A percentile compares a stretch with the other conserved stretches of the same genome.
These are phyloP conservation scores for Cebidichthys violaceus DNA, from an alignment of 2,113 vertebrate genomes.

Conservation along the genomic window DNA sequence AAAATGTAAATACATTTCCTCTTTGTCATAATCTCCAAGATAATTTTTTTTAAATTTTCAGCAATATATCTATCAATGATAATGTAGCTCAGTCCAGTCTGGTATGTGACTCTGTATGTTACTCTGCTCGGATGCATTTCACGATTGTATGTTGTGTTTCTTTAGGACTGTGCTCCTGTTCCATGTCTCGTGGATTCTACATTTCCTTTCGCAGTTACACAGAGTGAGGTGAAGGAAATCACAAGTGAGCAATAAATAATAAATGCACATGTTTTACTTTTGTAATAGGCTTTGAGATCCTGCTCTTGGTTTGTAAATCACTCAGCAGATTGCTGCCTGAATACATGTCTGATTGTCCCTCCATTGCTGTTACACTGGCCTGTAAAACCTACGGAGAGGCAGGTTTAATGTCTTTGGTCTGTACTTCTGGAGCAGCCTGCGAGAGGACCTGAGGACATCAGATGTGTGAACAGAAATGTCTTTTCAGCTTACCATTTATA, in stretches of 20 bases:
- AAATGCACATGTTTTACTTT: conserved; percentile 23
- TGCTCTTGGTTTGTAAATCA: conserved; percentile 21
- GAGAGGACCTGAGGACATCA: conserved; percentile 36
- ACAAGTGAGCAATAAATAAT: conserved; percentile 26
- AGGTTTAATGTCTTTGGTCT: conserved; percentile 30
- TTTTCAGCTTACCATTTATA: neutral
- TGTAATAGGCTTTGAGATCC: conserved; percentile 1
- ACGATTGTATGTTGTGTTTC: neutral
- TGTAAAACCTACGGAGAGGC: conserved; percentile 22
- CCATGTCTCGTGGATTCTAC: conserved; percentile 19
- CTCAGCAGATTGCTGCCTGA: conserved; percentile 1
- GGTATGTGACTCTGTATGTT: neutral
- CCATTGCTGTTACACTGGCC: neutral
- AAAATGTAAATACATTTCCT: neutral
- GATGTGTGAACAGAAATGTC: conserved; percentile 37
- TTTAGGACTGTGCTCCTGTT: conserved; percentile 4
- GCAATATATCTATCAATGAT: neutral
- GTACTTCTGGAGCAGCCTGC: neutral
- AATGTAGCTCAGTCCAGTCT: neutral
- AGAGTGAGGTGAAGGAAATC: conserved; percentile 22
- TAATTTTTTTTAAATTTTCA: neutral
- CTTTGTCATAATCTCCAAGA: neutral
- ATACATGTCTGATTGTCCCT: conserved; percentile 5
- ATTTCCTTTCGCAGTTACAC: conserved; percentile 1
- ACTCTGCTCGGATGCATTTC: neutral